Base-by-base conservation (phyloP, 2,113 vertebrate species). In the Menura novaehollandiae region DNA sequence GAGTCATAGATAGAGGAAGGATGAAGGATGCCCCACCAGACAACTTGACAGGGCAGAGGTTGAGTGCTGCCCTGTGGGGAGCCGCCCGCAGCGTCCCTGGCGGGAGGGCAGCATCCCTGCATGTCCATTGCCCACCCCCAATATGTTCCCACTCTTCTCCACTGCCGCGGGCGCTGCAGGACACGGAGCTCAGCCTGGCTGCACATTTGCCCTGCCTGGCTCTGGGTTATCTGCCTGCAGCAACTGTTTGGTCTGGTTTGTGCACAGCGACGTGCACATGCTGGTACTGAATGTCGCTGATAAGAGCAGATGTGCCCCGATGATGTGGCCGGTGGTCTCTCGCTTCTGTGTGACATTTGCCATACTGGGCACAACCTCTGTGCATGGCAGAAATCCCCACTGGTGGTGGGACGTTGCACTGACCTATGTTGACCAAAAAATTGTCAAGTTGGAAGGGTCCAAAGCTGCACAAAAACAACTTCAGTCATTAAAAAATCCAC, bases 191-290 rank as follows among this genome's bases (percentile, higher is more conserved):
- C 56, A 55, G 44, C 39, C 53, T 14, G 3, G 60, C 39, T 27
- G 18, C 2, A 7, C 0, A 4, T 10, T 7, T 44, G n/a, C 60
- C 39, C 46, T 33, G 63, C 19, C 58, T 7, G 7, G 64, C 18
- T 24, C 73, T 0, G 2, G 20, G 15, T 68, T 88, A 94, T 96
- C 92, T 67, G 95, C 82, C 74, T 11, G 51, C 51, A 73, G 18
- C 88, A 76, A 7, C 71, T 15, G 46, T 2, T 12, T 7, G 35
- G 13, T 5, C 37, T 58, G 58, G 35, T n/a, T 8, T 3, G 22
- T 9, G 53, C 8, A 23, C 37, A 15, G 58, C 0, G 0, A 19
- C 0, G 0, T 6, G 44, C 43, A n/a, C 51, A 5, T 0, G 0
- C n/a, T 1, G 1, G 37, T 2, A 10, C 41, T 8, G 66, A 46